Evolutionary conservation across 1,140 invertebrate species (phyloP), one percentile per base, ranked within the genome.

Genomic region (Diachasmimorpha longicaudata): DNA sequence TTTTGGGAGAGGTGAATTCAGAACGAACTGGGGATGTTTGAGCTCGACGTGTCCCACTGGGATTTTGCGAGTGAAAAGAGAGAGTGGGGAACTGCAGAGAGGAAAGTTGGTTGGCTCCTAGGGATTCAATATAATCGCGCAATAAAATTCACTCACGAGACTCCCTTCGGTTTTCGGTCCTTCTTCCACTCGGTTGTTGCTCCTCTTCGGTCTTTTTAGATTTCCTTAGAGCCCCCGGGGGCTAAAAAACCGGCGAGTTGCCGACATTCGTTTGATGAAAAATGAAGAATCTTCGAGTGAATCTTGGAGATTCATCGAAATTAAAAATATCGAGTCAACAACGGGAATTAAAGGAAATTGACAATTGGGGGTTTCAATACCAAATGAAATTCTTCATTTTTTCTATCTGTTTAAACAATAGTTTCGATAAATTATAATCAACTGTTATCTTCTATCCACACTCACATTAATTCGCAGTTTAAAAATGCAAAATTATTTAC

Each of bases 51-150:
- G 80, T 81, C 77, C 78, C 79, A 70, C n/a, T 74, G 76, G 75
- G 75, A 75, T 70, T 68, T 76, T 68, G 71, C 48, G 73, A 37
- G 52, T 74, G 77, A 76, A 77, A 70, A 39, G 48, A 58, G 48
- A 48, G 21, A 66, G 68, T 39, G 48, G 19, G n/a, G 70, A 25
- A 42, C 72, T 76, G 52, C 31, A 31, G 21, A 66, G 69, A 48
- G 76, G 58, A 68, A 71, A 72, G 36, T 74, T 67, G 72, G 72
- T 77, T 80, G 81, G 78, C 81, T 81, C 81, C 79, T 78, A 84
- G 85, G 83, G 85, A 87, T 85, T 81, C 84, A 85, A 86, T 85
- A 85, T 87, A 86, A 87, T 85, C 85, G 85, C 79, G 85, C 85
- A 87, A 86, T 86, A 87, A 87, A 87, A 86, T 86, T 86, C 83